phyloP scores from a whole-genome alignment of 2,113 vertebrate species.

The Tachycineta bicolor region DNA sequence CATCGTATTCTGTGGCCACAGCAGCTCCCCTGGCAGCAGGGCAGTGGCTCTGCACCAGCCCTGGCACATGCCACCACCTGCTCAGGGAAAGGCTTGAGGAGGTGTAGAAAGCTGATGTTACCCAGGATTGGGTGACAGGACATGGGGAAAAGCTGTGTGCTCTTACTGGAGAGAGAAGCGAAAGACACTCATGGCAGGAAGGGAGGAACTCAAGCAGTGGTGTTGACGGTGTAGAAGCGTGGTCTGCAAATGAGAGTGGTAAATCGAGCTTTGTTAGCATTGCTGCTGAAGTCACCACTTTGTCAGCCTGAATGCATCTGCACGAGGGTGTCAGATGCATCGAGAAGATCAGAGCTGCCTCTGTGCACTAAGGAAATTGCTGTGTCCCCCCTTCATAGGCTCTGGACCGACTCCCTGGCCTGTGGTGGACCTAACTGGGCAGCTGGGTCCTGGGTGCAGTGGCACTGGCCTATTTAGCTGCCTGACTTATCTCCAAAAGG shows the following conservation, averaged over 20 bases:
- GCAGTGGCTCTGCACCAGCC: not conserved
- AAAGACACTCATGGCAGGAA: not conserved
- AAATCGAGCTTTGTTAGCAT: not conserved
- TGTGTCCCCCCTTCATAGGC: not conserved
- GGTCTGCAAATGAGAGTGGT: not conserved
- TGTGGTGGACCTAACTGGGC: not conserved
- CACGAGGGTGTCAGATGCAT: not conserved
- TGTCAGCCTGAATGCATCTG: not conserved
- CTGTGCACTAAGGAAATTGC: not conserved
- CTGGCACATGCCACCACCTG: not conserved
- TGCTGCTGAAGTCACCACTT: not conserved
- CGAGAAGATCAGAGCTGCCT: rapidly evolving
- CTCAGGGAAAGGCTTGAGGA: not conserved
- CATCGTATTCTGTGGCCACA: not conserved
- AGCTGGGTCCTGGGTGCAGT: not conserved
- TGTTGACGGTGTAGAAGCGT: not conserved
- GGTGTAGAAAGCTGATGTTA: not conserved
- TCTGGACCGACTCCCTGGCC: not conserved
- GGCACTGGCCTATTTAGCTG: constrained; percentile 9
- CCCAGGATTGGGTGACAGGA: not conserved
- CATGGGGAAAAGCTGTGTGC: not conserved
- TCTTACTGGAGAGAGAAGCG: not conserved
- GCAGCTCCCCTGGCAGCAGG: not conserved
- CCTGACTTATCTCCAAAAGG: not conserved
- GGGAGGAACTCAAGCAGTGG: not conserved